Evolutionary conservation across 2,797 vertebrate genomes (phyloP).

Genomic region (Tolypeutes matacus): DNA sequence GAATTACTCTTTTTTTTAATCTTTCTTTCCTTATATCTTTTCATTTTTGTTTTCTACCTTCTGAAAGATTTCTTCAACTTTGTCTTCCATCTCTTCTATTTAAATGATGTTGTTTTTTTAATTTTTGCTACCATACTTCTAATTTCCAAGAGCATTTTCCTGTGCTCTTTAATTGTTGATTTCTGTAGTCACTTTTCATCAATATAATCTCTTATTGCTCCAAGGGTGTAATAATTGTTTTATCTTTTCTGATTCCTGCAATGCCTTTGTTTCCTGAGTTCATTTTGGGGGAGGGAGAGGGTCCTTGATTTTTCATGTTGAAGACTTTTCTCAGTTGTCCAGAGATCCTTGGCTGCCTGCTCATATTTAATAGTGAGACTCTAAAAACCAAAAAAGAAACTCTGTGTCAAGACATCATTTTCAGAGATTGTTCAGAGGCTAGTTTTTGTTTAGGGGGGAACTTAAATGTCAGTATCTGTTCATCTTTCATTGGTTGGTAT

Average conservation of each 20-base stretch:
- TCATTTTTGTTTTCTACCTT: not conserved
- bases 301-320: not conserved
- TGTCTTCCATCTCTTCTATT: not conserved
- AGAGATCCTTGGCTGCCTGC: not conserved
- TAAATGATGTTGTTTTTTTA: not conserved
- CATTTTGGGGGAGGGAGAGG: accelerated
- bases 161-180: not conserved
- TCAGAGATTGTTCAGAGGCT: not conserved
- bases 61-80: slow-evolving; percentile 15
- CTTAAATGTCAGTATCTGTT: not conserved
- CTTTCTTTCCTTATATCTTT: not conserved
- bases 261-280: not conserved
- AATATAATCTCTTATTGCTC: not conserved
- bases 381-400: not conserved
- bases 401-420: not conserved
- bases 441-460: not conserved
- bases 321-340: not conserved
- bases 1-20: not conserved
- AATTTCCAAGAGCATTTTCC: not conserved
- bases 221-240: not conserved
- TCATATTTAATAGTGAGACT: not conserved
- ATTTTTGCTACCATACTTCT: not conserved
- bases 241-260: not conserved
- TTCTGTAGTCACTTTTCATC: not conserved
- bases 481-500: not conserved